Base-by-base conservation (phyloP, 1,140 invertebrate species). In the Lasioglossum baleicum region DNA sequence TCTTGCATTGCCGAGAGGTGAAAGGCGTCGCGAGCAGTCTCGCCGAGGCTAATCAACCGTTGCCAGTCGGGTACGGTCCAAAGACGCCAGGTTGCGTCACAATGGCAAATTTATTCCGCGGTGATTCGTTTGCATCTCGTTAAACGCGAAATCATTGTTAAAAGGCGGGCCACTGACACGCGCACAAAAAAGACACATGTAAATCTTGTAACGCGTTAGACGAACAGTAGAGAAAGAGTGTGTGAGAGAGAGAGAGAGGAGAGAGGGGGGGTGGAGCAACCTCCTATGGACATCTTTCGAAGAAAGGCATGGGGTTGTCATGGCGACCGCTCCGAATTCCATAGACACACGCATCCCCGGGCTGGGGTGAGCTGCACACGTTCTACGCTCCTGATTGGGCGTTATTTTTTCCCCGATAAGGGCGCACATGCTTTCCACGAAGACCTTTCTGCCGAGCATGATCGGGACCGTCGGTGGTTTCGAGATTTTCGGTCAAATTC, bases 401-500 rank as follows among this genome's bases (percentile, higher is more conserved):
- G 89, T 90, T 90, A 92, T 91, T 92, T 91, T 87, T 92, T 90
- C 79, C 87, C 22, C 91, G 90, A 91, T 91, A 92, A 92, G 91
- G 90, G 88, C 86, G 88, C 88, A 90, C 87, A 88, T 88, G 90
- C 84, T 81, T 88, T 86, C 75, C 82, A 79, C 82, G 65, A 68
- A 71, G 73, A 60, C 73, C 76, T 77, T 70, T 66, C 61, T 76
- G 35, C 61, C 67, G 77, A 72, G 66, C 53, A 42, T 53, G 61
- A 48, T 64, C 17, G 53, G 53, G 81, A 64, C 65, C 69, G 83
- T 67, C 79, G 81, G 84, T 84, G 80, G 80, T 79, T 60, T 69
- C 31, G 51, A 53, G 42, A 73, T 76, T 72, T 70, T 64, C 61
- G 66, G 65, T 64, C 66, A 70, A 26, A 78, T 53, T 53, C 40